These are phyloP conservation scores for Zelleria hepariella DNA, from an alignment of 2,888 invertebrate genomes.

Conservation along the genomic window DNA sequence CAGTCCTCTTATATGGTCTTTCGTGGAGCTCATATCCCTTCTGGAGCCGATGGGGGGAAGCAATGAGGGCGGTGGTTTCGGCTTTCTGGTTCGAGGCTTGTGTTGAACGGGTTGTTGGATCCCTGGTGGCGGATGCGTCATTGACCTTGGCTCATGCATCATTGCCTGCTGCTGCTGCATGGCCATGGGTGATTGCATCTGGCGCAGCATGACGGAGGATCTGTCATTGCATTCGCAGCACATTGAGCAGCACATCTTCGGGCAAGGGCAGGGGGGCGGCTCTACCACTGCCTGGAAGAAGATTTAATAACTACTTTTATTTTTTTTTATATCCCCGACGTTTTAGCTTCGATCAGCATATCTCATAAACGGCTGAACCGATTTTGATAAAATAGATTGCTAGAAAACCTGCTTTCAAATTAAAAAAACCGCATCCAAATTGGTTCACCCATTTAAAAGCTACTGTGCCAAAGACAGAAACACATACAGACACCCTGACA, in stretches of 20 bases:
- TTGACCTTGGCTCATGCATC: constrained; percentile 4
- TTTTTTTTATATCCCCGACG: no score
- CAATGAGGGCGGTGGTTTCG: constrained; percentile 23
- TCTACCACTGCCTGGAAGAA: background rate
- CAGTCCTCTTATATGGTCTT: constrained; percentile 46
- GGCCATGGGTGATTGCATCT: constrained; percentile 9
- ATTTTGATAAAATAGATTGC: no score
- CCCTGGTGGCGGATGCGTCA: background rate
- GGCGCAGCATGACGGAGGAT: background rate
- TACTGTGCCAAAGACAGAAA: no score
- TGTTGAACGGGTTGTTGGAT: background rate
- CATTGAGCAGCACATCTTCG: constrained; percentile 53
- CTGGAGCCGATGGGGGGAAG: constrained; percentile 25
- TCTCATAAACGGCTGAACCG: no score
- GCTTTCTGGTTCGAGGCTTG: constrained; percentile 23
- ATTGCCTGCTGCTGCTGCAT: constrained; percentile 15
- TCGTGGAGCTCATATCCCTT: constrained; percentile 38
- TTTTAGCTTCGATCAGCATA: no score
- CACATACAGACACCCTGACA: no score
- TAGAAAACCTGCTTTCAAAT: no score
- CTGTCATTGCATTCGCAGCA: constrained; percentile 44
- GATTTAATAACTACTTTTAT: no score
- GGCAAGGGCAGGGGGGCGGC: constrained; percentile 25
- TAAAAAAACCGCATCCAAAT: no score
- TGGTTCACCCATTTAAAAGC: no score